Conservation (phyloP, 2,113 vertebrate species). For the Rhizomys pruinosus region DNA sequence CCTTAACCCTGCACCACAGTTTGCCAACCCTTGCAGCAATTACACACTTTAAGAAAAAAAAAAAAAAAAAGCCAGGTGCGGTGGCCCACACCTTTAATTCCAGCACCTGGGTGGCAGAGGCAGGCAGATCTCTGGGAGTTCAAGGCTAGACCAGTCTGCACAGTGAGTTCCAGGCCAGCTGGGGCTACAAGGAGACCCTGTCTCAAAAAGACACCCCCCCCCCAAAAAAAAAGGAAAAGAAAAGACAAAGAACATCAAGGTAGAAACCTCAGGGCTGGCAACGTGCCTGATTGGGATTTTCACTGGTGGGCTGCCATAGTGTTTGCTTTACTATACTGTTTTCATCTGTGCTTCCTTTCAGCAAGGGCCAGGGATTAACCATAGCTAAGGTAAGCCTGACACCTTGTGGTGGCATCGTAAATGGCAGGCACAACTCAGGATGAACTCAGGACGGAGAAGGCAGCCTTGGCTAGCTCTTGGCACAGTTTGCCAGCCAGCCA, state of each 20-base stretch:
- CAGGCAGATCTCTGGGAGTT: too few relatives aligned
- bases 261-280: background rate
- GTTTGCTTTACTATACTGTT: background rate
- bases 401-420: conserved; percentile 78
- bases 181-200: too few relatives aligned
- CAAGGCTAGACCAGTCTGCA: too few relatives aligned
- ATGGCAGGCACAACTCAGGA: background rate
- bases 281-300: background rate
- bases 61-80: too few relatives aligned
- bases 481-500: background rate
- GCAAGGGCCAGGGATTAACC: background rate
- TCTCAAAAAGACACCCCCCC: too few relatives aligned
- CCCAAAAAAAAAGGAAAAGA: too few relatives aligned
- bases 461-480: background rate
- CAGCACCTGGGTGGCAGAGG: too few relatives aligned
- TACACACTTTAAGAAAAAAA: background rate
- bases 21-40: background rate
- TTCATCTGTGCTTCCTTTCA: background rate
- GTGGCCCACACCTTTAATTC: too few relatives aligned
- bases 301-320: too few relatives aligned
- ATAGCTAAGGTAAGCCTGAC: conserved; percentile 74
- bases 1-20: background rate
- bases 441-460: background rate
- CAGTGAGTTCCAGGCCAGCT: too few relatives aligned
- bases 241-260: background rate